Percentiles rank a stretch among this genome's conserved stretches.
These are phyloP conservation scores for Turdus rufiventris DNA, from an alignment of 2,113 vertebrate species.

Conservation along the genomic window DNA sequence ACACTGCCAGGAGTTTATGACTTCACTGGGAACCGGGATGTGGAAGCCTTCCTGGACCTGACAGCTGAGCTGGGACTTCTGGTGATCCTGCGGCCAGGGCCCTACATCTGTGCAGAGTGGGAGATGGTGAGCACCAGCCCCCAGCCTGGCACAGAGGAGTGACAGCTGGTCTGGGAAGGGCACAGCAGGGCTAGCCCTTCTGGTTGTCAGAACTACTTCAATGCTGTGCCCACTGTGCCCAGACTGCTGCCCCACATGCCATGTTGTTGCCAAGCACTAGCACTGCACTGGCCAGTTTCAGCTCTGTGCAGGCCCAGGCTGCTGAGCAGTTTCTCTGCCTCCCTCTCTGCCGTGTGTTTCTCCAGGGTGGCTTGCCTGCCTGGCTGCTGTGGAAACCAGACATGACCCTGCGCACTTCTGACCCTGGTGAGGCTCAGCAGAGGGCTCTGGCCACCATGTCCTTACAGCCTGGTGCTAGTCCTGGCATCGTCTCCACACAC, in stretches of 20 bases:
- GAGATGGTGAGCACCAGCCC: constrained; percentile 86
- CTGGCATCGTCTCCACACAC: rapidly evolving
- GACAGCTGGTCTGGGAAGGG: rapidly evolving
- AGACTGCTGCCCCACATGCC: rapidly evolving
- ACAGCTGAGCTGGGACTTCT: constrained; percentile 84
- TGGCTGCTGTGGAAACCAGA: constrained; percentile 89
- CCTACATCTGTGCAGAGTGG: constrained; percentile 98
- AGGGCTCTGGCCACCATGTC: neutral
- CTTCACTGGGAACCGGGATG: constrained; percentile 83
- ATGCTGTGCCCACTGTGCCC: neutral
- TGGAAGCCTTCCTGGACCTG: constrained; percentile 87
- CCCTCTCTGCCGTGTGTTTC: neutral
- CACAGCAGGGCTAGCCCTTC: neutral
- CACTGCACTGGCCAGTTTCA: rapidly evolving
- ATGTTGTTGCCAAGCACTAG: rapidly evolving
- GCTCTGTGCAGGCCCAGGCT: neutral
- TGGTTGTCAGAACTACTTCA: rapidly evolving
- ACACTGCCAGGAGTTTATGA: constrained; percentile 77
- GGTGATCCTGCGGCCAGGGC: constrained; percentile 93
- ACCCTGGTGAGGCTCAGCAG: constrained; percentile 73
- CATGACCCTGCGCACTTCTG: constrained; percentile 84
- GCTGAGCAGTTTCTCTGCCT: neutral
- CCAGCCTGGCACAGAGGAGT: neutral
- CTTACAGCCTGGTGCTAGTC: neutral
- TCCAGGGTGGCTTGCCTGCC: constrained; percentile 90